These are phyloP conservation scores for Xerus inauris DNA, from an alignment of 2,113 vertebrate genomes.

Conservation along the genomic window DNA sequence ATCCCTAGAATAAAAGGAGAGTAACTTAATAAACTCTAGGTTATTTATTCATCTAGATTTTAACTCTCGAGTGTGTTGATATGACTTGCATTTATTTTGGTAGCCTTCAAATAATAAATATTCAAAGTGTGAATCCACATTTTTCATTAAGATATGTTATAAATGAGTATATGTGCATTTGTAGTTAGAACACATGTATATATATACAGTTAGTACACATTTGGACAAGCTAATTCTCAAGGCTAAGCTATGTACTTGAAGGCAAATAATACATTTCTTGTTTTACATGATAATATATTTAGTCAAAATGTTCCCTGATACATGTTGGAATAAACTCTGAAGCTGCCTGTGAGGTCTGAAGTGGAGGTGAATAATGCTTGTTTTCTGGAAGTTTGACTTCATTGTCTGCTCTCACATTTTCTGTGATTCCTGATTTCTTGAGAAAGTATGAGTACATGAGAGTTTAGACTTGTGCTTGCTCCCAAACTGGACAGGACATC, in stretches of 20 bases:
- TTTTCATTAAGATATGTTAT: slow-evolving; percentile 27
- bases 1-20: not conserved
- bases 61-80: not conserved
- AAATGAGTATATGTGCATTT: not conserved
- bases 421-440: not conserved
- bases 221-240: not conserved
- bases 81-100: slow-evolving; percentile 27
- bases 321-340: slow-evolving; percentile 32
- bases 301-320: slow-evolving; percentile 29
- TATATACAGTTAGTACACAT: not conserved
- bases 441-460: not conserved
- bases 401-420: not conserved
- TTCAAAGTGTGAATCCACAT: slow-evolving; percentile 1
- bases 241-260: not conserved
- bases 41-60: not conserved
- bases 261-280: slow-evolving; percentile 9
- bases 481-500: not conserved
- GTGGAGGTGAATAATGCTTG: not conserved
- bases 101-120: slow-evolving; percentile 39
- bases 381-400: slow-evolving; percentile 51
- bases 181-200: not conserved
- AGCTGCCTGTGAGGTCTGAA: not conserved
- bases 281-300: slow-evolving; percentile 44
- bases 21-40: not conserved
- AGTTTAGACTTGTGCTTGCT: not conserved